Evolutionary conservation across 2,797 vertebrate genomes (phyloP), one percentile per base, ranked within the genome.

Genomic region (Platyrinchus mystaceus): DNA sequence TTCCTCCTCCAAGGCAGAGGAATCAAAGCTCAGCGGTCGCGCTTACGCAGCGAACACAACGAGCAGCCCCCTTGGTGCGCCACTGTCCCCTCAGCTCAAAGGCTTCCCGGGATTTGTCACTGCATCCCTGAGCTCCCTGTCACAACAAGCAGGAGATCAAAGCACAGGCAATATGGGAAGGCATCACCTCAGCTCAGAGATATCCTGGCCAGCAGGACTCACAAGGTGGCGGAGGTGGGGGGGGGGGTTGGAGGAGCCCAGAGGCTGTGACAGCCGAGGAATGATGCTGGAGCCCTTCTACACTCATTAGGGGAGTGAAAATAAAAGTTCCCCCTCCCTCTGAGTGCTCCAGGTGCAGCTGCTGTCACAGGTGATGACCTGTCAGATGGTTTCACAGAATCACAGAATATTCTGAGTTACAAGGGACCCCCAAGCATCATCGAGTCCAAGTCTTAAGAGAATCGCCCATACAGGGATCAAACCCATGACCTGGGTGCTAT

Each of bases 71-170:
- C 5, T 1, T 1, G 9, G 59, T 3, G 3, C 9, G 9, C 7
- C 7, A 0, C 49, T 53, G n/a, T 18, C n/a, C 63, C 18, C 77
- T 7, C 26, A 26, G 26, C 22, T 37, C 64, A 16, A 47, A 39
- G n/a, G 32, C 13, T 50, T 32, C 47, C 44, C 20, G 41, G 83
- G 68, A 9, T 63, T 34, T 66, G 76, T 50, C 9, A 1, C 41
- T 4, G 0, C 58, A 26, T 16, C 49, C 6, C 75, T 14, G 75
- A 50, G 52, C n/a, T 66, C 52, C 0, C 0, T 20, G 34, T 19
- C 67, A 47, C 73, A 39, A 24, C 22, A 24, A 46, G 8, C 16
- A 2, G 4, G 23, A 62, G 16, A 39, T 12, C 44, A 49, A 63
- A 85, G 56, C 32, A 7, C 28, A 26, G 67, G 30, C 5, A 41